phyloP scores from a whole-genome alignment of 2,888 invertebrate genomes.

The Nematopogon swammerdamellus region DNA sequence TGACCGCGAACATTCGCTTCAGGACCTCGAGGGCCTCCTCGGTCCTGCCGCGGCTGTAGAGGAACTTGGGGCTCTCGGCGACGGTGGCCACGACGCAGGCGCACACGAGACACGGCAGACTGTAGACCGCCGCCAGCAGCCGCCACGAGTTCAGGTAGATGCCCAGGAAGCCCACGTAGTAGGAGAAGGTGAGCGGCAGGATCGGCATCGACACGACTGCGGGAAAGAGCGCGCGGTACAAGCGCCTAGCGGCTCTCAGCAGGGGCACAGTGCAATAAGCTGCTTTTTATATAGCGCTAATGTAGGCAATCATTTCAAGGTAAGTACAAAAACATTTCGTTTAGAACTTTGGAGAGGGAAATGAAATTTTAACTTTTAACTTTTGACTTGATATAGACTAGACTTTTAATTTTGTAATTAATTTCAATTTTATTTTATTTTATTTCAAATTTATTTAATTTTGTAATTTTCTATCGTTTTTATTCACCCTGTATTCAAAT shows the following conservation, averaged over 20 bases:
- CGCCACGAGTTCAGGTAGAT: constrained; percentile 71
- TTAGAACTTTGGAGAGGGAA: too few species aligned
- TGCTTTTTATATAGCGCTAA: not conserved
- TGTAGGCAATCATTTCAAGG: too few species aligned
- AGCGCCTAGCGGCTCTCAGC: too few species aligned
- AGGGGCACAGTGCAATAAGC: not conserved
- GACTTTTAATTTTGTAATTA: too few species aligned
- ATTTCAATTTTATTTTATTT: too few species aligned
- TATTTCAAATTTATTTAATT: too few species aligned
- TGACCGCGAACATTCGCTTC: constrained; percentile 26
- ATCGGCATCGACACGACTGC: constrained; percentile 64
- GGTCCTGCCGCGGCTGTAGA: constrained; percentile 53
- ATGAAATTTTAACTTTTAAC: too few species aligned
- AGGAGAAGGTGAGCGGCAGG: constrained; percentile 53
- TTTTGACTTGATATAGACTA: too few species aligned
- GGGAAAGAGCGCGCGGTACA: too few species aligned
- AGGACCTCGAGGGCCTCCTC: constrained; percentile 51
- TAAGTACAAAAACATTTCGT: too few species aligned
- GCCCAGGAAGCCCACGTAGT: constrained; percentile 34
- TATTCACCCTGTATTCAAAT: too few species aligned
- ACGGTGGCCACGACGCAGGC: constrained; percentile 50
- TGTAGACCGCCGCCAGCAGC: constrained; percentile 60
- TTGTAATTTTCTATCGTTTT: too few species aligned
- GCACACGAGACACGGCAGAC: constrained; percentile 59
- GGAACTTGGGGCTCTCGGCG: constrained; percentile 77